Evolutionary conservation across 2,797 vertebrate species (phyloP).

Genomic region (Arrhamphus sclerolepis): DNA sequence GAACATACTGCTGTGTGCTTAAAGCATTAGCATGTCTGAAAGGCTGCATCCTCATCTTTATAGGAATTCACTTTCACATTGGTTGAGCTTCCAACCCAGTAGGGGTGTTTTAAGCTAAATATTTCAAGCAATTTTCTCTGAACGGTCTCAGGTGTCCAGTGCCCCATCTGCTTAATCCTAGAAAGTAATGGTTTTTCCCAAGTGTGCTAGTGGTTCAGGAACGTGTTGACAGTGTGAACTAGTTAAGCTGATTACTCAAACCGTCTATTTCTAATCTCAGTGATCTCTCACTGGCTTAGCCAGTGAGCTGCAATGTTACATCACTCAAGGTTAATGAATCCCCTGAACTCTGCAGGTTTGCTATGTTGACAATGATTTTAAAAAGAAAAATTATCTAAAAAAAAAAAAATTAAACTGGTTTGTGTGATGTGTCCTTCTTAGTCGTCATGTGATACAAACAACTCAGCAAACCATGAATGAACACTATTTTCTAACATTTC

Average conservation of each 20-base stretch:
- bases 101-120: too few species aligned
- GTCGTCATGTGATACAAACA: neutral
- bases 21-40: too few species aligned
- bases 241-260: constrained; percentile 71
- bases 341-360: constrained; percentile 18
- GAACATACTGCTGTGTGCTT: too few species aligned
- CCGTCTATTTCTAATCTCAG: constrained; percentile 69
- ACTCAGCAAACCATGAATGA: too few species aligned
- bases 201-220: constrained; percentile 67
- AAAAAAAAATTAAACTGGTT: neutral
- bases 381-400: neutral
- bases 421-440: neutral
- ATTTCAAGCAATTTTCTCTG: neutral
- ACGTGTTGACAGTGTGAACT: constrained; percentile 26
- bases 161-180: constrained; percentile 17
- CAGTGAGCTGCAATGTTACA: constrained; percentile 46
- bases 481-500: too few species aligned
- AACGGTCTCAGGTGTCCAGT: constrained; percentile 11
- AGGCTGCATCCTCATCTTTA: too few species aligned
- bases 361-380: too few species aligned
- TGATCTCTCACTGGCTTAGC: constrained; percentile 67
- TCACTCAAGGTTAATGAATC: constrained; percentile 56
- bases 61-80: too few species aligned
- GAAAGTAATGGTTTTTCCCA: constrained; percentile 42
- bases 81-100: too few species aligned